A percentile compares a stretch with the other conserved stretches of the same genome.
phyloP scores from a whole-genome alignment of 2,797 vertebrate species.

The Rhodeus uyekii region DNA sequence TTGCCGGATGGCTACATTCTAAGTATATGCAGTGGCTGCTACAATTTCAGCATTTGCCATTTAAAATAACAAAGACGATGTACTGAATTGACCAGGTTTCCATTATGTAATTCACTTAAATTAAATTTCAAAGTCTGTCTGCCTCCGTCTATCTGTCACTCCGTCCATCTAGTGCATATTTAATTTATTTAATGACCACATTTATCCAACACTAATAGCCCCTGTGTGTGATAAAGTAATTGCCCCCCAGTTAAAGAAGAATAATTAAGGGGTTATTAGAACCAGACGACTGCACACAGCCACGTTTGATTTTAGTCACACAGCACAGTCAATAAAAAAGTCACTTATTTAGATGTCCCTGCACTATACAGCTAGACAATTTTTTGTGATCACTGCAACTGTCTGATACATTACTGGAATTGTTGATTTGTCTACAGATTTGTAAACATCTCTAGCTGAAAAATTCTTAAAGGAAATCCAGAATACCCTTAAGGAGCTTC shows the following conservation, averaged over 20 bases:
- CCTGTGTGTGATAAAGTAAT: conserved; percentile 31
- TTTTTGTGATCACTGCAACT: background rate
- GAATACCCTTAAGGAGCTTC: background rate
- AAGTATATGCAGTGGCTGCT: background rate
- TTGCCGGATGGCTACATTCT: background rate
- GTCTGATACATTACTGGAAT: background rate
- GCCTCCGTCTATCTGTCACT: background rate
- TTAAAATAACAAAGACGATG: background rate
- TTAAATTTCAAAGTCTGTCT: background rate
- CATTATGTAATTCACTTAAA: background rate
- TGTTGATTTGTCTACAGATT: background rate
- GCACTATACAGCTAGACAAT: background rate
- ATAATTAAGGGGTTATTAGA: conserved; percentile 38
- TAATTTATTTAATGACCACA: conserved; percentile 22
- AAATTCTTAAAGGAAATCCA: background rate
- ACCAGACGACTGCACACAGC: conserved; percentile 26
- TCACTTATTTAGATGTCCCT: background rate
- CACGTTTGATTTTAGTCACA: background rate
- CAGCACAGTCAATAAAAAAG: background rate
- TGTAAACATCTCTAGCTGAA: background rate
- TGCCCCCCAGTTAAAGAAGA: conserved; percentile 26
- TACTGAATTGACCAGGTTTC: background rate
- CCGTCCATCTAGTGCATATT: conserved; percentile 1
- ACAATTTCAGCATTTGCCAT: background rate
- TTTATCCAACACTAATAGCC: conserved; percentile 23